Evolutionary conservation across 2,888 invertebrate species (phyloP).

Genomic region (Stenchaetothrips biformis): DNA sequence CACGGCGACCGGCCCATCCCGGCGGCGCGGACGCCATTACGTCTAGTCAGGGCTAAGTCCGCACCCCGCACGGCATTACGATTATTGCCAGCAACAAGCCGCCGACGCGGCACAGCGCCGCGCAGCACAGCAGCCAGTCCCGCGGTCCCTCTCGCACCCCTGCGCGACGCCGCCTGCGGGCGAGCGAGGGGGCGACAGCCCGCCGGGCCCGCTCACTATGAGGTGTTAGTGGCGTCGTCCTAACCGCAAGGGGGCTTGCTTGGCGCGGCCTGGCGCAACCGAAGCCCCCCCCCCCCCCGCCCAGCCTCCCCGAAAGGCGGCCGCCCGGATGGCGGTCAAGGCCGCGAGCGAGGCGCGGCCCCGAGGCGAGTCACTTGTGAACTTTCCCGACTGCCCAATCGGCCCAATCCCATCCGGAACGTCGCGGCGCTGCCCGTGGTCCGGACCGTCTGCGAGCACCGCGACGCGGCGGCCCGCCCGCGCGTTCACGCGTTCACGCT

Average conservation of each 20-base stretch:
- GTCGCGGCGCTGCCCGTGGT: not conserved
- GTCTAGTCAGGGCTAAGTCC: no score
- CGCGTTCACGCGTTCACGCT: not conserved
- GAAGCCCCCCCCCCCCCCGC: no score
- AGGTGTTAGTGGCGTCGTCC: constrained; percentile 12
- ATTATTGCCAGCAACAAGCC: not conserved
- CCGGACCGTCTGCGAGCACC: no score
- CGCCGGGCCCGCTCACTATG: not conserved
- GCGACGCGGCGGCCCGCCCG: no score
- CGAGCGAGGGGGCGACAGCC: not conserved
- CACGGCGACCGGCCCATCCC: no score
- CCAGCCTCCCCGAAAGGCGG: not conserved
- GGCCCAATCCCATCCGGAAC: not conserved
- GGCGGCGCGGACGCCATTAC: no score
- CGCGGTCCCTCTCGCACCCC: not conserved
- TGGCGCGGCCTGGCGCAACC: not conserved
- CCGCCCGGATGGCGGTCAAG: constrained; percentile 6
- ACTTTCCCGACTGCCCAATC: not conserved
- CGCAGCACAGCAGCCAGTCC: not conserved
- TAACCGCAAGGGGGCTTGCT: not conserved
- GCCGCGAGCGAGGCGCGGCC: not conserved
- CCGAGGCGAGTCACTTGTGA: not conserved
- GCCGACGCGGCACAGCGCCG: not conserved
- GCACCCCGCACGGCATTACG: not conserved
- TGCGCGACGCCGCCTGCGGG: not conserved